phyloP scores from a whole-genome alignment of 2,113 vertebrate genomes.

The Apistogramma diplotaenia region DNA sequence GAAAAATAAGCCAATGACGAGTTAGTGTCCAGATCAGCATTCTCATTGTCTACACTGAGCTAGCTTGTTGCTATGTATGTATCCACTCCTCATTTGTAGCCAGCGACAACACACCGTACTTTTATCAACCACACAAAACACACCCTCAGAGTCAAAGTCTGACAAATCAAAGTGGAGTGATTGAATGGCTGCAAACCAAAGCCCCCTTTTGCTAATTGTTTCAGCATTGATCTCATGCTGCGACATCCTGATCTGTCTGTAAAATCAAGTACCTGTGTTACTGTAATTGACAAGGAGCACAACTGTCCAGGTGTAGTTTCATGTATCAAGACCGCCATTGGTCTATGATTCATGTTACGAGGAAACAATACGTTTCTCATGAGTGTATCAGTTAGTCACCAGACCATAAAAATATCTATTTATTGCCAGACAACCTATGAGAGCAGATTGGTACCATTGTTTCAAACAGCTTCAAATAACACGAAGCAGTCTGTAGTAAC shows the following conservation, averaged over 20 bases:
- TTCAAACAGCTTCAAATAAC: not conserved
- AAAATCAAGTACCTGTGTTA: not conserved
- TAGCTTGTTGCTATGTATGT: slow-evolving; percentile 21
- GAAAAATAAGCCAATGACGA: slow-evolving; percentile 24
- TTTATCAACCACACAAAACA: slow-evolving; percentile 28
- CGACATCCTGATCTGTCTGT: not conserved
- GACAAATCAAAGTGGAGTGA: not conserved
- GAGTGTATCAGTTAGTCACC: not conserved
- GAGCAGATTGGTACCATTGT: not conserved
- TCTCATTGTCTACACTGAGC: not conserved
- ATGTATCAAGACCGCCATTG: not conserved
- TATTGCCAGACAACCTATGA: not conserved
- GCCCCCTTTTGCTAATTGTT: slow-evolving; percentile 7
- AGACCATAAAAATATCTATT: not conserved
- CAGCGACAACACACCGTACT: not conserved
- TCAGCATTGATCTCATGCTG: not conserved
- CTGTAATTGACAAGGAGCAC: not conserved
- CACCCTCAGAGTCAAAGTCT: not conserved
- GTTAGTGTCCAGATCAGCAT: slow-evolving; percentile 15
- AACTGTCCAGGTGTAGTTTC: not conserved
- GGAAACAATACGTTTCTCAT: not conserved
- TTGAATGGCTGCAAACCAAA: not conserved
- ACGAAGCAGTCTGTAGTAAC: not conserved
- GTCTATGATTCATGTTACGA: not conserved
- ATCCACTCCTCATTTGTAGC: not conserved